Conservation (phyloP, 2,113 vertebrate genomes). For the Sceloporus tristichus region DNA sequence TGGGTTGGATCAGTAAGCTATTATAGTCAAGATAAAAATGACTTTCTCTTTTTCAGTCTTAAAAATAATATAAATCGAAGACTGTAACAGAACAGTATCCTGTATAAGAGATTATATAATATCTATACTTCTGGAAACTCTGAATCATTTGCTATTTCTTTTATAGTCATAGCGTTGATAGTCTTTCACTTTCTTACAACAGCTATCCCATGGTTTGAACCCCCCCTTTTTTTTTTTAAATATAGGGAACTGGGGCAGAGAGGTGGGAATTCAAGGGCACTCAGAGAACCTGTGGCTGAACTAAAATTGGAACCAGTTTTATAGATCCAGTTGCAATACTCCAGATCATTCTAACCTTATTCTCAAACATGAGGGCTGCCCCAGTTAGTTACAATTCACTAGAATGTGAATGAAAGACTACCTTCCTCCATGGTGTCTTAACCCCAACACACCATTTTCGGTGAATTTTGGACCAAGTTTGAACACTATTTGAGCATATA, state of each 20-base stretch:
- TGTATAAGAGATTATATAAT: background rate
- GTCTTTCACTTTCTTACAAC: no score
- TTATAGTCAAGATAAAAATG: background rate
- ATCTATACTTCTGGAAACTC: background rate
- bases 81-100: background rate
- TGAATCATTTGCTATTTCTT: no score
- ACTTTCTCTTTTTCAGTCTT: background rate
- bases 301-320: background rate
- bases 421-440: background rate
- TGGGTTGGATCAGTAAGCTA: background rate
- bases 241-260: background rate
- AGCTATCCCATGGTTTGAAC: background rate
- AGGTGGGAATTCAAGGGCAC: background rate
- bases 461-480: background rate
- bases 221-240: no score
- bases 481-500: background rate
- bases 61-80: background rate
- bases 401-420: no score
- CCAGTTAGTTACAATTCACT: no score
- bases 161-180: no score
- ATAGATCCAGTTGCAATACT: background rate
- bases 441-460: background rate
- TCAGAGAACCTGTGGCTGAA: background rate
- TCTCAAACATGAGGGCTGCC: no score
- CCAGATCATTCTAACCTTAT: background rate